Percentiles rank a stretch among this genome's conserved stretches.
phyloP scores from a whole-genome alignment of 2,797 vertebrate genomes.

The Rhinoraja longicauda region DNA sequence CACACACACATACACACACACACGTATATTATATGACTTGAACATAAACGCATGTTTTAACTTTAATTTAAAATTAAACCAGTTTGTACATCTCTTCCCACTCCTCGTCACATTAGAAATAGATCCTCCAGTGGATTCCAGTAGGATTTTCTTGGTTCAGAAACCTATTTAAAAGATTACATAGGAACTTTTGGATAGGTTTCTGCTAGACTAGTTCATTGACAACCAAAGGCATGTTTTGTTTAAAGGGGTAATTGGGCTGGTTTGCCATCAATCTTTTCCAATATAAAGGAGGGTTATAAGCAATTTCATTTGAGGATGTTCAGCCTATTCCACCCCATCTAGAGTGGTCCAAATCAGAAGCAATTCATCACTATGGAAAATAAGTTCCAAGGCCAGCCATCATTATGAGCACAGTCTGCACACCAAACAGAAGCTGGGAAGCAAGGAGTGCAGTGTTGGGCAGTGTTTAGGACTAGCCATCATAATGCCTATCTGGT shows the following conservation, averaged over 20 bases:
- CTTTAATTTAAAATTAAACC: not conserved
- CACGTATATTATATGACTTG: no score
- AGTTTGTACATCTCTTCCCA: not conserved
- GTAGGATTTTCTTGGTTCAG: not conserved
- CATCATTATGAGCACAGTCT: not conserved
- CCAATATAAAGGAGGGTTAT: not conserved
- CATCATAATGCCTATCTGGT: no score
- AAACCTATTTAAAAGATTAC: not conserved
- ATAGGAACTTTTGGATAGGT: not conserved
- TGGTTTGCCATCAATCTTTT: not conserved
- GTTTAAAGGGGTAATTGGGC: not conserved
- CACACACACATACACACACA: no score
- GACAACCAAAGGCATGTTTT: not conserved
- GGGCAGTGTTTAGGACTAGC: not conserved
- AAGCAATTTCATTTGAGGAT: not conserved
- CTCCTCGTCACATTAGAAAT: not conserved
- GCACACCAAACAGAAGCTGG: not conserved
- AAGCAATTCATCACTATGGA: no score
- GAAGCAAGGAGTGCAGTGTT: not conserved
- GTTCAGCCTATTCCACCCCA: not conserved
- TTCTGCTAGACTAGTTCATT: not conserved
- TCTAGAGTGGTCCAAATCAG: no score
- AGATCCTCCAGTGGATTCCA: not conserved
- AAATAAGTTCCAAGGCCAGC: not conserved
- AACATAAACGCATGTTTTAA: no score